Conservation (phyloP, 2,113 vertebrate species). For the Dipodomys spectabilis region DNA sequence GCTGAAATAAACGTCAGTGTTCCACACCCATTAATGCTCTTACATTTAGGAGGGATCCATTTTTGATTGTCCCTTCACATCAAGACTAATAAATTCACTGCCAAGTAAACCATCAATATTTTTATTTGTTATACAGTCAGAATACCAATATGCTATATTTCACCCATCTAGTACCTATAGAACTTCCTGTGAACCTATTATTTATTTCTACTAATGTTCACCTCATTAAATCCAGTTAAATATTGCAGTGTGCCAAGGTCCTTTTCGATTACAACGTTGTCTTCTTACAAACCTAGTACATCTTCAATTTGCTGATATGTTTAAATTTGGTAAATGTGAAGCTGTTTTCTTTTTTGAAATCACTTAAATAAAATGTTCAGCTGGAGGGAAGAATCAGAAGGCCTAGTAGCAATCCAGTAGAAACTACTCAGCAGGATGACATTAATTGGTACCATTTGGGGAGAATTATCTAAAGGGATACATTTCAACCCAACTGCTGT, state of each 20-base stretch:
- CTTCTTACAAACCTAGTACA: background rate
- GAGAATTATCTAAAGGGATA: background rate
- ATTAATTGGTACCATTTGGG: background rate
- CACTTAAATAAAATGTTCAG: background rate
- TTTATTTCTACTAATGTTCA: background rate
- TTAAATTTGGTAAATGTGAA: background rate
- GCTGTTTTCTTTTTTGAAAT: background rate
- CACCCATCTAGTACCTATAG: background rate
- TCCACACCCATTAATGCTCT: background rate
- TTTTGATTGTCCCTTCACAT: background rate
- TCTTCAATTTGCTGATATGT: background rate
- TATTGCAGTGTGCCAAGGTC: background rate
- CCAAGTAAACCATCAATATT: background rate
- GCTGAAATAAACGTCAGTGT: background rate
- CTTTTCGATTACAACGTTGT: background rate
- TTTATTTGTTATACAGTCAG: background rate
- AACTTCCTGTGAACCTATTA: background rate
- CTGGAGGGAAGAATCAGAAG: background rate
- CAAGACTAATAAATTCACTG: background rate
- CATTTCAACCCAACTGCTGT: background rate
- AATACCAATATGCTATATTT: background rate
- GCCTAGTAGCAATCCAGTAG: background rate
- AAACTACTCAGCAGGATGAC: background rate
- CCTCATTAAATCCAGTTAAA: background rate
- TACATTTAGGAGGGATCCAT: background rate